Conservation (phyloP, 2,797 vertebrate genomes). For the Rhodeus uyekii region DNA sequence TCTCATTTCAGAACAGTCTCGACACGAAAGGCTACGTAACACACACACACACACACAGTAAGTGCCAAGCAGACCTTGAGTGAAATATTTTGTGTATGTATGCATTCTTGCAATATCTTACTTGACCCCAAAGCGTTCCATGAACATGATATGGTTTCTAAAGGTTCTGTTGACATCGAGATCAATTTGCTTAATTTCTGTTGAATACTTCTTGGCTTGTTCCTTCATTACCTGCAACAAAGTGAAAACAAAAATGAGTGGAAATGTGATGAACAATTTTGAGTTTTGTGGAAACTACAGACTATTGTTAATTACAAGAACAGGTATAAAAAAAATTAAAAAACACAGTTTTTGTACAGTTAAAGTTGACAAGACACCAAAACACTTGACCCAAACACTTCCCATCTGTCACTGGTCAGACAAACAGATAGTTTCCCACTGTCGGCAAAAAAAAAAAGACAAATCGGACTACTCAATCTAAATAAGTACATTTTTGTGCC, state of each 20-base stretch:
- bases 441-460: no score
- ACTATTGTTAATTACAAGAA: background rate
- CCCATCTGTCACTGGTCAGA: background rate
- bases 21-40: background rate
- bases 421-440: background rate
- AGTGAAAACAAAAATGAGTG: constrained; percentile 2
- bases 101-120: constrained; percentile 67
- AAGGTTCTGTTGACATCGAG: constrained; percentile 92
- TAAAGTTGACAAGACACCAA: no score
- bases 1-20: constrained; percentile 30
- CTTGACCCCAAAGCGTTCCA: constrained; percentile 92
- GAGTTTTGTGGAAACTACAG: background rate
- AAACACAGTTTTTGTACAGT: background rate
- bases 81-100: background rate
- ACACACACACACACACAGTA: background rate
- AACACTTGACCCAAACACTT: background rate
- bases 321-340: background rate
- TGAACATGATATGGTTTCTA: constrained; percentile 95
- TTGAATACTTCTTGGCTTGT: constrained; percentile 83
- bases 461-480: background rate
- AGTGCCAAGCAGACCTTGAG: background rate
- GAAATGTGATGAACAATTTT: background rate
- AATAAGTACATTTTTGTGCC: background rate
- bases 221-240: constrained; percentile 87
- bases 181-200: constrained; percentile 94